These are phyloP conservation scores for Drosophila paulistorum DNA, from an alignment of 1,140 invertebrate species.

Conservation along the genomic window DNA sequence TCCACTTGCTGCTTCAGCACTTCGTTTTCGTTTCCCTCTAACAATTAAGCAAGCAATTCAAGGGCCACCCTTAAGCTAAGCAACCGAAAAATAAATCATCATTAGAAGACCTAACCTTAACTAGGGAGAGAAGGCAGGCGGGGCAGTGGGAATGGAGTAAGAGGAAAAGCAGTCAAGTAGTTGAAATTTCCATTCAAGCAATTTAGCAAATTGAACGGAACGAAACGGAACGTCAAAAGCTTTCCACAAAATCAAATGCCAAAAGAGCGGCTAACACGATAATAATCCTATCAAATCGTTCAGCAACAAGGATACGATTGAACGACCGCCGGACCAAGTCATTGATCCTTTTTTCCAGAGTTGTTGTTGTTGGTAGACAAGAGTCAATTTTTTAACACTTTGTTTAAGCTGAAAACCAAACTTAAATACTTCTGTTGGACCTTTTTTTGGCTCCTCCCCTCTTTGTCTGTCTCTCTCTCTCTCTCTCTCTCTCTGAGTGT, in stretches of 20 bases:
- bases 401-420: constrained; percentile 63
- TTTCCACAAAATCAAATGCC: constrained; percentile 69
- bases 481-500: not conserved
- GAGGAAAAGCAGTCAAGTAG: constrained; percentile 42
- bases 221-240: constrained; percentile 49
- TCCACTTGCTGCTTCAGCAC: not conserved
- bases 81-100: constrained; percentile 64
- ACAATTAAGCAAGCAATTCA: constrained; percentile 56
- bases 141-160: not conserved
- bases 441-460: constrained; percentile 20
- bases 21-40: constrained; percentile 18
- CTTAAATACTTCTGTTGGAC: constrained; percentile 52
- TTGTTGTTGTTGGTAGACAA: constrained; percentile 26
- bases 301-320: constrained; percentile 39
- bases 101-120: constrained; percentile 34
- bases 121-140: not conserved
- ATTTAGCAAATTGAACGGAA: constrained; percentile 78
- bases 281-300: constrained; percentile 77
- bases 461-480: not conserved
- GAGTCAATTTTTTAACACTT: constrained; percentile 79
- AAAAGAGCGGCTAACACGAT: constrained; percentile 73
- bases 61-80: constrained; percentile 27
- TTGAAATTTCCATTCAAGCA: constrained; percentile 73
- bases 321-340: constrained; percentile 7
- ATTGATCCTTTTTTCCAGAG: constrained; percentile 30